Base-by-base conservation (phyloP, 2,888 invertebrate species). In the Holacanthella duospinosa region DNA sequence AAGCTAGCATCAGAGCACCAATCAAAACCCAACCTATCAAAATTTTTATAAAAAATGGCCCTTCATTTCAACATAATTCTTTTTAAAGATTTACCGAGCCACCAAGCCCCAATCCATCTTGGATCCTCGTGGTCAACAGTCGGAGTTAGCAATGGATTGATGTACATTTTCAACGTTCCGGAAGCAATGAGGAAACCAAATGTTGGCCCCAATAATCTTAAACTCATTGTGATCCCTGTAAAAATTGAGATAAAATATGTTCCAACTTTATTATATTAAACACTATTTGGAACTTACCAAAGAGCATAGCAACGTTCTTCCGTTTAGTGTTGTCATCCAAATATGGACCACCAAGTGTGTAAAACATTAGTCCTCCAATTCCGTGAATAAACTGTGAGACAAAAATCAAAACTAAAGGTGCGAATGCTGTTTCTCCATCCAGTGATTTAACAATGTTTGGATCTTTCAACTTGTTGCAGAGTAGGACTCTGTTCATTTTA, bases 61-160 rank as follows among this genome's bases (percentile, higher is more conserved):
- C n/a, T n/a, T n/a, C n/a, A n/a, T n/a, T n/a, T n/a, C n/a, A n/a
- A n/a, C n/a, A n/a, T n/a, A n/a, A n/a, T n/a, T n/a, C n/a, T n/a
- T n/a, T n/a, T n/a, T n/a, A n/a, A n/a, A n/a, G n/a, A n/a, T n/a
- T n/a, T 67, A 75, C 85, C 86, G 19, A 86, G 77, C 87, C 87
- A 87, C 86, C 86, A 87, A 16, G 87, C 86, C 25, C 87, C 87
- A 48, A 84, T 76, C 86, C 86, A 87, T 69, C 86, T 78, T 1
- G 86, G 85, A 68, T 78, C 78, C 63, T 80, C 79, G 55, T 78
- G 78, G 55, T 79, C 79, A 43, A 85, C 84, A 9, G 83, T 74
- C 0, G 85, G 85, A 9, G 82, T 83, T 56, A 83, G 78, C 1
- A 76, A 77, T 0, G 84, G 83, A 73, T 83, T 83, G 62, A 85